A percentile compares a stretch with the other conserved stretches of the same genome.
Conservation (phyloP, 2,888 invertebrate species). For the Lycophotia porphyrea region DNA sequence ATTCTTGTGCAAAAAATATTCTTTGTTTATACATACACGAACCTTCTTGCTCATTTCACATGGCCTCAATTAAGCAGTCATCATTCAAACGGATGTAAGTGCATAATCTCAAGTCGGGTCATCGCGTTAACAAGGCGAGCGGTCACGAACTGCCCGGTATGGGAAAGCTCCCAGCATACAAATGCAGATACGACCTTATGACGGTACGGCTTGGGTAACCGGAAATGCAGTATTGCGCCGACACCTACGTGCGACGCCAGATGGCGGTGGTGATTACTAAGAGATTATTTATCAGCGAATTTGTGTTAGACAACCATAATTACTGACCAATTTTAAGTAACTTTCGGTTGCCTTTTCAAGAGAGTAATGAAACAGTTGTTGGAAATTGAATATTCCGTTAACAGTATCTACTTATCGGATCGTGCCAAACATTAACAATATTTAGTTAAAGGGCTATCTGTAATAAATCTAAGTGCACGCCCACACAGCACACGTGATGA, state of each 20-base stretch:
- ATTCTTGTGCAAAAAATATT: conserved; percentile 71
- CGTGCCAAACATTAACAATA: conserved; percentile 66
- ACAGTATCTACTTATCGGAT: conserved; percentile 67
- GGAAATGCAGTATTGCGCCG: conserved; percentile 72
- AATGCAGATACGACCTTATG: conserved; percentile 84
- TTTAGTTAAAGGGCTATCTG: conserved; percentile 80
- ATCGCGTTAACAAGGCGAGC: conserved; percentile 88
- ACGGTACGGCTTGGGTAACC: conserved; percentile 66
- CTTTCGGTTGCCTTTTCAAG: conserved; percentile 23
- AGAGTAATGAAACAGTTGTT: conserved; percentile 41
- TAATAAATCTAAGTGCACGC: conserved; percentile 86
- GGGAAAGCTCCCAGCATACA: conserved; percentile 89
- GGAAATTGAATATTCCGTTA: conserved; percentile 40
- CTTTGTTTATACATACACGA: conserved; percentile 73
- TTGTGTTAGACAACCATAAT: conserved; percentile 48
- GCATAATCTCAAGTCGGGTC: conserved; percentile 88
- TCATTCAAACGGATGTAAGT: conserved; percentile 88
- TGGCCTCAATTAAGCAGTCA: conserved; percentile 88
- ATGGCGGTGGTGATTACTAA: conserved; percentile 64
- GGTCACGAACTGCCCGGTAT: conserved; percentile 89
- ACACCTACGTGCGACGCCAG: conserved; percentile 70
- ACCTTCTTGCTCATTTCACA: conserved; percentile 69
- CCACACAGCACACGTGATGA: conserved; percentile 78
- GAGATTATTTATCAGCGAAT: conserved; percentile 49
- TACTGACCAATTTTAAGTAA: conserved; percentile 30